Evolutionary conservation across 2,888 invertebrate species (phyloP).

Genomic region (Lathronympha strigana): DNA sequence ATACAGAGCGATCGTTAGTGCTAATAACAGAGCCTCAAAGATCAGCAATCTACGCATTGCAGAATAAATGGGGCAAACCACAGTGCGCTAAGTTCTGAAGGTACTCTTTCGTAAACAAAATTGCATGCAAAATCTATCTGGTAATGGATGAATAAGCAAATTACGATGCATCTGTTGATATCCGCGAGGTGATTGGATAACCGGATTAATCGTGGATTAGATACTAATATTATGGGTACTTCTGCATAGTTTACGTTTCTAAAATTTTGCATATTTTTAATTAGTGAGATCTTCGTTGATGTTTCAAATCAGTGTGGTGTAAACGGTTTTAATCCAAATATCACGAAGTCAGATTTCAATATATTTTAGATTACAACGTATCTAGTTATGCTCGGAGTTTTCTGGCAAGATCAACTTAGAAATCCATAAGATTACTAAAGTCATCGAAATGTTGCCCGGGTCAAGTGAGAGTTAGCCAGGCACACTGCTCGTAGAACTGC

Average conservation of each 20-base stretch:
- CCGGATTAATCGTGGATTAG: neutral
- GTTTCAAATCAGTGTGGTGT: no score
- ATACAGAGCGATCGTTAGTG: slow-evolving; percentile 33
- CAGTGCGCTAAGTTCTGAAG: slow-evolving; percentile 37
- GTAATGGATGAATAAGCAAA: slow-evolving; percentile 22
- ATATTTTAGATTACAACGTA: no score
- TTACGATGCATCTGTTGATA: slow-evolving; percentile 22
- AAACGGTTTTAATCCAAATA: no score
- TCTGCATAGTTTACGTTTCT: neutral
- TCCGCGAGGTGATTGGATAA: slow-evolving; percentile 1
- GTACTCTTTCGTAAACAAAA: slow-evolving; percentile 41
- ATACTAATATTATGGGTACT: neutral
- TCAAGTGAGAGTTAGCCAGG: no score
- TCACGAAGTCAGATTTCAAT: no score
- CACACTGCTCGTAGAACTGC: no score
- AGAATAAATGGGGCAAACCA: slow-evolving; percentile 40
- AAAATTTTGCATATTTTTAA: no score
- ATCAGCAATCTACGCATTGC: slow-evolving; percentile 41
- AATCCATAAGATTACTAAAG: no score
- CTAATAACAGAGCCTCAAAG: slow-evolving; percentile 41
- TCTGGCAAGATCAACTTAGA: no score
- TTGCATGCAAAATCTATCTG: slow-evolving; percentile 39
- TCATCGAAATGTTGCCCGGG: no score
- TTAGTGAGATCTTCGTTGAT: no score
- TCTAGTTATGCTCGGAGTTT: no score